A percentile compares a stretch with the other conserved stretches of the same genome.
phyloP scores from a whole-genome alignment of 37 sponge, comb jelly and placozoan species.

The Cliona cf. orientalis region DNA sequence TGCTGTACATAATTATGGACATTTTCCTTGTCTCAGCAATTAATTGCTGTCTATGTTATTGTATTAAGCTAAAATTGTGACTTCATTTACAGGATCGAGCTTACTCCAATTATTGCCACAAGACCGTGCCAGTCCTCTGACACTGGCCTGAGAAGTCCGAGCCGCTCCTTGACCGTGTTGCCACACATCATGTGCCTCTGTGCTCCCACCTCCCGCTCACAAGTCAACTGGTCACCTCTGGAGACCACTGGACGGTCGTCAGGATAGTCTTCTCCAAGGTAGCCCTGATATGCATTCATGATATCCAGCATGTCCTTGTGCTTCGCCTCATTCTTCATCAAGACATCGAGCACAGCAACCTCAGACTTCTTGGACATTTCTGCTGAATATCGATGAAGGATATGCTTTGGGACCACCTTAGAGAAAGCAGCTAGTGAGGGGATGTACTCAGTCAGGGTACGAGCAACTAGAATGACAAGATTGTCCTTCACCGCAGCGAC shows the following conservation, averaged over 20 bases:
- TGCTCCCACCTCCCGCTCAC: constrained; percentile 19
- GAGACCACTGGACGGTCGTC: constrained; percentile 8
- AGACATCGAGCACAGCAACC: too few relatives aligned
- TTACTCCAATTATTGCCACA: constrained; percentile 5
- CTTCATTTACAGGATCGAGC: neutral
- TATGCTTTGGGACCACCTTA: neutral
- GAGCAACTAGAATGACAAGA: constrained; percentile 24
- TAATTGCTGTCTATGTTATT: too few relatives aligned
- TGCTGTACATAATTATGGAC: too few relatives aligned
- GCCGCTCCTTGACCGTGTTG: constrained; percentile 6
- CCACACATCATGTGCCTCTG: constrained; percentile 27
- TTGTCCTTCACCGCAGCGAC: neutral
- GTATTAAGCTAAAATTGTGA: neutral
- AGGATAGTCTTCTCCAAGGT: constrained; percentile 27
- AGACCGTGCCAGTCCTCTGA: constrained; percentile 42
- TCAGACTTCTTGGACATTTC: too few relatives aligned
- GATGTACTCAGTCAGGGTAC: constrained; percentile 32
- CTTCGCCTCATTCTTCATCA: too few relatives aligned
- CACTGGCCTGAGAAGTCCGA: constrained; percentile 21
- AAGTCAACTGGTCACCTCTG: constrained; percentile 50
- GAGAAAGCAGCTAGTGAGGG: neutral
- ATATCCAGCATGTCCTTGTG: too few relatives aligned
- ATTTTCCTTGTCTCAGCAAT: too few relatives aligned
- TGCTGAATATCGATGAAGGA: too few relatives aligned
- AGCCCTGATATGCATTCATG: constrained; percentile 28